These are phyloP conservation scores for Falco peregrinus DNA, from an alignment of 2,797 vertebrate genomes.

Conservation along the genomic window DNA sequence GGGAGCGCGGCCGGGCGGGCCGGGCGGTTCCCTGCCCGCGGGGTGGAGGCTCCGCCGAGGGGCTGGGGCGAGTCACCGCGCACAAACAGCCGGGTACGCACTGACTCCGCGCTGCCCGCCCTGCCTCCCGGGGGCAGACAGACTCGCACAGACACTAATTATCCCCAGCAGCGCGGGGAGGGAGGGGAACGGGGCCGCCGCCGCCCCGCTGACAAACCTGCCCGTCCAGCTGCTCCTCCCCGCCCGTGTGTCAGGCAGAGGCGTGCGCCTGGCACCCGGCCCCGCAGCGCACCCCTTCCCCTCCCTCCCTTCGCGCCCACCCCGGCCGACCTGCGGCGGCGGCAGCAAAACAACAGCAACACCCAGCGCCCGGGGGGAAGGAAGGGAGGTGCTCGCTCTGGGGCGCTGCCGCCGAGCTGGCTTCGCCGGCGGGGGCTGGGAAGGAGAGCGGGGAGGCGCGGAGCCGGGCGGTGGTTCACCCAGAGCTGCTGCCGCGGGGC, in stretches of 20 bases:
- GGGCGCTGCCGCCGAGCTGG: not conserved
- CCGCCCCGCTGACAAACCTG: slow-evolving; percentile 70
- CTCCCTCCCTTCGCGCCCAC: slow-evolving; percentile 15
- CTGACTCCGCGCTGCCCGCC: slow-evolving; percentile 49
- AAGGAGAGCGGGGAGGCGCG: slow-evolving; percentile 20
- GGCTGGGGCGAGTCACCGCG: slow-evolving; percentile 59
- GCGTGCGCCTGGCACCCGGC: slow-evolving; percentile 69
- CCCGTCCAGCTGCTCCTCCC: slow-evolving; percentile 56
- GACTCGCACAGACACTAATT: slow-evolving; percentile 66
- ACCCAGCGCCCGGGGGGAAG: slow-evolving; percentile 70
- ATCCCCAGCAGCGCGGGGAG: slow-evolving; percentile 51
- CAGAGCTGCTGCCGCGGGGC: not conserved
- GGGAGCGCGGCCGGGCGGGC: slow-evolving; percentile 70
- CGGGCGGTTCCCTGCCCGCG: slow-evolving; percentile 71
- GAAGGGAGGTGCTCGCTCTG: slow-evolving; percentile 75
- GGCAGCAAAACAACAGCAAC: slow-evolving; percentile 23
- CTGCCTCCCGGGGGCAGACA: slow-evolving; percentile 68
- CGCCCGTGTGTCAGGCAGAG: slow-evolving; percentile 62
- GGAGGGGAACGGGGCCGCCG: not conserved
- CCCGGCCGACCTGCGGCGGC: slow-evolving; percentile 18
- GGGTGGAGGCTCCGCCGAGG: slow-evolving; percentile 74
- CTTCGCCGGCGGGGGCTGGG: not conserved
- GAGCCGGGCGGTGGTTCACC: not conserved
- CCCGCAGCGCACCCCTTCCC: not conserved
- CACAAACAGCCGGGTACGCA: slow-evolving; percentile 63